A percentile compares a stretch with the other conserved stretches of the same genome.
phyloP scores from a whole-genome alignment of 35 echinoderm and acorn worm species.

The Heliocidaris erythrogramma region DNA sequence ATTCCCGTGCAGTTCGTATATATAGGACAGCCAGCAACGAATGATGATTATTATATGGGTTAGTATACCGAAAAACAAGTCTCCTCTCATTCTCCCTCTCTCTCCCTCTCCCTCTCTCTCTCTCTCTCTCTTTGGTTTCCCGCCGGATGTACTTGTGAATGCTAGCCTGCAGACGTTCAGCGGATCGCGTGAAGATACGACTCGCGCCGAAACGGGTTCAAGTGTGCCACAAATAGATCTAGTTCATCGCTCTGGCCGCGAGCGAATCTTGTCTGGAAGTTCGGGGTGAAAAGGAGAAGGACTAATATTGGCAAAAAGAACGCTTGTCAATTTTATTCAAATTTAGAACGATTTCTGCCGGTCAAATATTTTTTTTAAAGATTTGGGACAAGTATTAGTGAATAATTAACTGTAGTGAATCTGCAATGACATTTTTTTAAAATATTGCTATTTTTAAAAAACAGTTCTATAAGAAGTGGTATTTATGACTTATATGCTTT shows the following conservation, averaged over 20 bases:
- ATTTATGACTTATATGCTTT: no score
- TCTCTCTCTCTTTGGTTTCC: neutral
- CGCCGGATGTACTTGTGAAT: slow-evolving; percentile 22
- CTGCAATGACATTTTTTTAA: no score
- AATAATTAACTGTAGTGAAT: no score
- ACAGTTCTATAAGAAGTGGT: no score
- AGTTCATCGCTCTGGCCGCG: slow-evolving; percentile 27
- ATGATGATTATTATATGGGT: neutral
- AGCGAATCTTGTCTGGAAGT: slow-evolving; percentile 33
- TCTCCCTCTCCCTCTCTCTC: neutral
- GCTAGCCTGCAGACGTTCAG: slow-evolving; percentile 1
- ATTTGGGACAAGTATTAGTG: neutral
- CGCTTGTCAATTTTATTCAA: neutral
- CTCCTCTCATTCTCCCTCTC: neutral
- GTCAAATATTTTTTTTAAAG: neutral
- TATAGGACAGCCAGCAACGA: neutral
- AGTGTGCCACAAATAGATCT: slow-evolving; percentile 28
- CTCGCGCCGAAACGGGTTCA: slow-evolving; percentile 26
- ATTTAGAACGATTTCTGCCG: neutral
- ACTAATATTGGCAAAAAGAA: neutral
- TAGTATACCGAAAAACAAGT: slow-evolving; percentile 15
- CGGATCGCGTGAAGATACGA: neutral
- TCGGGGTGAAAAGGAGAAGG: neutral
- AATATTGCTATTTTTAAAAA: no score
- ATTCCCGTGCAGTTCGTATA: neutral